Evolutionary conservation across 2,113 vertebrate species (phyloP), one percentile per base, ranked within the genome.

Genomic region (Myodes glareolus): DNA sequence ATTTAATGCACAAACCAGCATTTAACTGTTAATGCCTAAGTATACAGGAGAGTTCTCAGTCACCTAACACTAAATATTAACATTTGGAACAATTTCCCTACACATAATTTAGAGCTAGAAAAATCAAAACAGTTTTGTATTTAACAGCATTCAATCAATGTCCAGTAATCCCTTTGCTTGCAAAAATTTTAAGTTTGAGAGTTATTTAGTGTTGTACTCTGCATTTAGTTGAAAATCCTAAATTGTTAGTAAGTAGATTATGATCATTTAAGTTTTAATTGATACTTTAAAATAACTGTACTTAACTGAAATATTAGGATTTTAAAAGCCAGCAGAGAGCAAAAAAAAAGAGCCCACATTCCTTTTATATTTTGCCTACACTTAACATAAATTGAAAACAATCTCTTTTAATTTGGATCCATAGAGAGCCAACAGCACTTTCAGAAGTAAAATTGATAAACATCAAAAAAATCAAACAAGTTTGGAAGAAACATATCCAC

Each of bases 1-100:
- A 68, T 58, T 96, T 98, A 96, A 97, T 95, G 42, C 70, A 88
- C 67, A 97, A 98, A 97, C 92, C 25, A 95, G 25, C 95, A 98
- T 97, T 90, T 94, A 72, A 93, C 91, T 95, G 27, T 91, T 92
- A 90, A 61, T 75, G 73, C 21, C 65, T 90, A 75, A 98, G 78
- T 95, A 86, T 85, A 92, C 39, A 86, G 25, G 65, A 73, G 5
- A 80, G 10, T 81, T 91, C 73, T 95, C 39, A 96, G 82, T 39
- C 77, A 97, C 72, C 95, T 95, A 93, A 77, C 89, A 92, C 80
- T 91, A 94, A 97, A 92, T 96, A 95, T 91, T 97, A 97, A 90
- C 89, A 97, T 80, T 17, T 36, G n/a, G 89, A 97, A 92, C 77
- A 93, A 90, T 58, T 88, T 70, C 11, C 4, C 27, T 76, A 84